Conservation (phyloP, 2,888 invertebrate species). For the Eustalomyia histrio region DNA sequence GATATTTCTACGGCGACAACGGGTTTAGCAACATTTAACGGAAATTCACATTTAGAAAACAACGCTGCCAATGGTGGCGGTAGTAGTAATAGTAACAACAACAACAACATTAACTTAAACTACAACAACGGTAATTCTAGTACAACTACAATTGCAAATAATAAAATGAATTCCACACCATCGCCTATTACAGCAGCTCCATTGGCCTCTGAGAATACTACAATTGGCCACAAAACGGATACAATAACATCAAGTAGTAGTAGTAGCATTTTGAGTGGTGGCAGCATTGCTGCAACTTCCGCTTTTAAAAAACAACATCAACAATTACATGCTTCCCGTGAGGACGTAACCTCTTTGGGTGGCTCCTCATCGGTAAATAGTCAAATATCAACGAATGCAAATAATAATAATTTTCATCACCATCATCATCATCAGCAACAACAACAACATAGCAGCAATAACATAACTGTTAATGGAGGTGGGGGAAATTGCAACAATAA, state of each 20-base stretch:
- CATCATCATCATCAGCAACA: conserved; percentile 39
- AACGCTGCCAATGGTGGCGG: conserved; percentile 69
- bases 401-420: conserved; percentile 47
- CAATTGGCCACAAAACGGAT: conserved; percentile 58
- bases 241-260: conserved; percentile 29
- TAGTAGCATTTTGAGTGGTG: conserved; percentile 23
- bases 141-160: conserved; percentile 27
- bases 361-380: conserved; percentile 76
- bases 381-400: conserved; percentile 69
- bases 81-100: conserved; percentile 67
- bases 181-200: conserved; percentile 47
- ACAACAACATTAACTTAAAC: conserved; percentile 68
- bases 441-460: conserved; percentile 44
- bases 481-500: conserved; percentile 57
- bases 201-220: conserved; percentile 44
- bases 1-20: conserved; percentile 66
- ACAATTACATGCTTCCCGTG: conserved; percentile 74
- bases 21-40: conserved; percentile 76
- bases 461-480: conserved; percentile 62
- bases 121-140: conserved; percentile 58
- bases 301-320: conserved; percentile 62
- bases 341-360: conserved; percentile 76
- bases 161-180: conserved; percentile 65
- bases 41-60: conserved; percentile 75
- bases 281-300: conserved; percentile 46